Evolutionary conservation across 2,888 invertebrate genomes (phyloP).

Genomic region (Amblyjoppa proteus): DNA sequence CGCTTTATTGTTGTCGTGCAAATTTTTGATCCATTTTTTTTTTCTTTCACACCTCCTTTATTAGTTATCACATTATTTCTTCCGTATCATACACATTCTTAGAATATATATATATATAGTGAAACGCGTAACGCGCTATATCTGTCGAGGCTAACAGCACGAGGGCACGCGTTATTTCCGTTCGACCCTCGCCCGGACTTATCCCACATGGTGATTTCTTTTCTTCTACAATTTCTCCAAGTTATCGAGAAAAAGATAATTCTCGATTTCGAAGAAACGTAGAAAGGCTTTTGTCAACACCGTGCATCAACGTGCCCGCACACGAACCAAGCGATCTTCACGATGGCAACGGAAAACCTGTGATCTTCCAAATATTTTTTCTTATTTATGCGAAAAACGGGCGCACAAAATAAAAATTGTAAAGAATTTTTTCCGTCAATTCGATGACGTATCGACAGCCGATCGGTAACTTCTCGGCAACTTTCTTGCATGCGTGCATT

Average conservation of each 20-base stretch:
- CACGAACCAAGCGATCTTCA: slow-evolving; percentile 7
- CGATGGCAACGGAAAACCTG: slow-evolving; percentile 28
- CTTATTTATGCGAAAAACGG: background rate
- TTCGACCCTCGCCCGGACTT: slow-evolving; percentile 40
- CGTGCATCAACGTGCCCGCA: background rate
- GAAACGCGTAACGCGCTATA: slow-evolving; percentile 23
- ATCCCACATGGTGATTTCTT: slow-evolving; percentile 7
- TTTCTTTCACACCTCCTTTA: slow-evolving; percentile 1
- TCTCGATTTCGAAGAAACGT: slow-evolving; percentile 28
- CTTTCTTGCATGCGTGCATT: no score
- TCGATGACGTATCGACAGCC: no score
- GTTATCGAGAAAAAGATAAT: slow-evolving; percentile 7
- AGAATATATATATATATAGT: slow-evolving; percentile 21
- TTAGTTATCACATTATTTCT: background rate
- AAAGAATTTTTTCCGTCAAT: no score
- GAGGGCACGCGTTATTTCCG: slow-evolving; percentile 57
- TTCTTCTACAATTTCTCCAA: slow-evolving; percentile 13
- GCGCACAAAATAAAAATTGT: background rate
- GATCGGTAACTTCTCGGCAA: no score
- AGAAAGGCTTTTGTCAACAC: slow-evolving; percentile 16
- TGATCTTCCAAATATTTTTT: background rate
- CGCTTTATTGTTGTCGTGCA: slow-evolving; percentile 59
- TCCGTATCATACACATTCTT: slow-evolving; percentile 4
- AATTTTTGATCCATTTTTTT: slow-evolving; percentile 8
- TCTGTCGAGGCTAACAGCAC: slow-evolving; percentile 51